Percentiles rank a stretch among this genome's conserved stretches.
phyloP scores from a whole-genome alignment of 2,113 vertebrate genomes.

The Bufo gargarizans region DNA sequence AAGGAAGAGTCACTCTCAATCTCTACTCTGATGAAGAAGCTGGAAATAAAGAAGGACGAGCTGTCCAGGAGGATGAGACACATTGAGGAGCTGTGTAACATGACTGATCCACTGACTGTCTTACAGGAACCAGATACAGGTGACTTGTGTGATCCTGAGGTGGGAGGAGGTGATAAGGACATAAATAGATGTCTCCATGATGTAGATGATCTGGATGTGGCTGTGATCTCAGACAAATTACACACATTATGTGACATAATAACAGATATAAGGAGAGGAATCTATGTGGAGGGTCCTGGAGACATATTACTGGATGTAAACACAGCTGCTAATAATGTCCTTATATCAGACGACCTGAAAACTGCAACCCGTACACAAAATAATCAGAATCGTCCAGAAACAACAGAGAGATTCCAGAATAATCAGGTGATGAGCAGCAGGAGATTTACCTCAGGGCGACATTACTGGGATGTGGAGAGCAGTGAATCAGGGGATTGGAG shows the following conservation, averaged over 20 bases:
- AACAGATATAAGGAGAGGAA: not conserved
- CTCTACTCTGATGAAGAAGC: not conserved
- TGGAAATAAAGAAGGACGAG: slow-evolving; percentile 1
- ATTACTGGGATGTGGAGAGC: slow-evolving; percentile 6
- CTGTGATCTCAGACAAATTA: slow-evolving; percentile 2
- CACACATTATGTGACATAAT: slow-evolving; percentile 6
- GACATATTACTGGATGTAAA: slow-evolving; percentile 13
- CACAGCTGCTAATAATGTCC: not conserved
- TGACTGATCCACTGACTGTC: slow-evolving; percentile 21
- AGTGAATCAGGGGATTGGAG: not conserved
- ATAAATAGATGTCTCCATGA: not conserved
- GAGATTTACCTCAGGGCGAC: not conserved
- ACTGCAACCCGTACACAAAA: not conserved
- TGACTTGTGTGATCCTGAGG: slow-evolving; percentile 10
- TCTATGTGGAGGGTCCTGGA: not conserved
- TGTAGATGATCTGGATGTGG: not conserved
- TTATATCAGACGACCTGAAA: slow-evolving; percentile 4
- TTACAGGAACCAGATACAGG: not conserved
- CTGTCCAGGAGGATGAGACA: slow-evolving; percentile 2
- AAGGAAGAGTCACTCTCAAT: not conserved
- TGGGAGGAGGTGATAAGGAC: not conserved
- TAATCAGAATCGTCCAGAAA: slow-evolving; percentile 6
- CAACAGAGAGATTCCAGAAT: not conserved
- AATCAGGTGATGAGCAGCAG: not conserved
- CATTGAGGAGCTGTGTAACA: slow-evolving; percentile 23